These are phyloP conservation scores for Siniperca chuatsi DNA, from an alignment of 2,113 vertebrate species.

Conservation along the genomic window DNA sequence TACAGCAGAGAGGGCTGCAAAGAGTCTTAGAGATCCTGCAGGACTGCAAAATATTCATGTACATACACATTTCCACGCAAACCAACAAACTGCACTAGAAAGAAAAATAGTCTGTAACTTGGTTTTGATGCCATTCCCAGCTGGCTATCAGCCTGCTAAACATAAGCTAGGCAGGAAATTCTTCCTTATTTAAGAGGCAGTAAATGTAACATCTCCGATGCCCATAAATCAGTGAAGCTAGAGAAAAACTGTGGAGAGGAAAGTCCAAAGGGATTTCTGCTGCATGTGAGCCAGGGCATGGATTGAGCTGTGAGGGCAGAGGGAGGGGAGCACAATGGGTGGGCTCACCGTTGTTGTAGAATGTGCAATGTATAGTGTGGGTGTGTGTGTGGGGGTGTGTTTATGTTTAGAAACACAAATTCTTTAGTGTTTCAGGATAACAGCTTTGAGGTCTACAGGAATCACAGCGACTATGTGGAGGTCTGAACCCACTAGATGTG, in stretches of 20 bases:
- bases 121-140: conserved; percentile 19
- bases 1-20: neutral
- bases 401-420: conserved; percentile 48
- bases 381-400: conserved; percentile 14
- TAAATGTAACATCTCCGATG: neutral
- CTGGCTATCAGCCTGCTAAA: conserved; percentile 15
- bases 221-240: conserved; percentile 17
- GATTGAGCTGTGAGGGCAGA: conserved; percentile 32
- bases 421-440: conserved; percentile 31
- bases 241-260: neutral
- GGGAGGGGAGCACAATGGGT: conserved; percentile 44
- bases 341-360: conserved; percentile 47
- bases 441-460: conserved; percentile 55
- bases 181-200: conserved; percentile 28
- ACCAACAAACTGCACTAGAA: neutral
- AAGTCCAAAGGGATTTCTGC: conserved; percentile 17
- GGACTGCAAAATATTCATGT: neutral
- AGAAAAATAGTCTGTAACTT: conserved; percentile 3
- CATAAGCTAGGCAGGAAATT: conserved; percentile 16
- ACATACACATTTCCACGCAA: neutral
- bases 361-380: conserved; percentile 49
- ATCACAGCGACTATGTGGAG: conserved; percentile 1
- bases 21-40: neutral
- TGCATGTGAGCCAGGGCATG: conserved; percentile 15
- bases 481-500: conserved; percentile 15